These are phyloP conservation scores for Clupea harengus DNA, from an alignment of 2,113 vertebrate species.

Conservation along the genomic window DNA sequence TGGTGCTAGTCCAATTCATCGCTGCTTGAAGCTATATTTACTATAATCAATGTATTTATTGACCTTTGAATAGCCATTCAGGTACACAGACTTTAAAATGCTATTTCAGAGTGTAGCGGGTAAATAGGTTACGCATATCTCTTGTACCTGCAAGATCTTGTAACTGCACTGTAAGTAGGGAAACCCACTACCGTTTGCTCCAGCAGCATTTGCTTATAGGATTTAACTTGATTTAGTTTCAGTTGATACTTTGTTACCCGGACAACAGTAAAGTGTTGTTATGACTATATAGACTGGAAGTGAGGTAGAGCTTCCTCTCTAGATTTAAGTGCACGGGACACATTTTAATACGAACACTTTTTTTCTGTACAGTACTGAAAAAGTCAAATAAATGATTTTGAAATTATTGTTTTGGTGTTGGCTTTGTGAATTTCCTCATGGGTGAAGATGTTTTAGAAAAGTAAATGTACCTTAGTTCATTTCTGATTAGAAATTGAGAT, in stretches of 20 bases:
- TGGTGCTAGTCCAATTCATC: not conserved
- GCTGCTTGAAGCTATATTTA: not conserved
- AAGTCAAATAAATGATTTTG: constrained; percentile 34
- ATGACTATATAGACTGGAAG: not conserved
- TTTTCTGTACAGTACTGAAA: not conserved
- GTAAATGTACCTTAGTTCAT: too few species aligned
- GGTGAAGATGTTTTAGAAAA: too few species aligned
- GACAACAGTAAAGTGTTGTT: not conserved
- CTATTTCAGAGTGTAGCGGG: not conserved
- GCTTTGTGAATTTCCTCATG: not conserved
- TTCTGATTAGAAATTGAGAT: too few species aligned
- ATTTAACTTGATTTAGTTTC: not conserved
- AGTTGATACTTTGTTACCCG: not conserved
- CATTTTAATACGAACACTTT: not conserved
- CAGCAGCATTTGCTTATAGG: not conserved
- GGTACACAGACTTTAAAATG: not conserved
- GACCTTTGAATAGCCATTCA: not conserved
- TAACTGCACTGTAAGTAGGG: not conserved
- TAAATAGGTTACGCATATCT: not conserved
- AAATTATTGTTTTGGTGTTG: constrained; percentile 7
- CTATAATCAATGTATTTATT: not conserved
- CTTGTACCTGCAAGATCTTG: not conserved
- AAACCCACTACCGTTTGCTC: not conserved
- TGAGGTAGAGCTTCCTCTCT: not conserved
- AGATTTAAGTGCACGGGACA: constrained; percentile 7